Evolutionary conservation across 1,140 invertebrate genomes (phyloP).

Genomic region (Cydia amplana): DNA sequence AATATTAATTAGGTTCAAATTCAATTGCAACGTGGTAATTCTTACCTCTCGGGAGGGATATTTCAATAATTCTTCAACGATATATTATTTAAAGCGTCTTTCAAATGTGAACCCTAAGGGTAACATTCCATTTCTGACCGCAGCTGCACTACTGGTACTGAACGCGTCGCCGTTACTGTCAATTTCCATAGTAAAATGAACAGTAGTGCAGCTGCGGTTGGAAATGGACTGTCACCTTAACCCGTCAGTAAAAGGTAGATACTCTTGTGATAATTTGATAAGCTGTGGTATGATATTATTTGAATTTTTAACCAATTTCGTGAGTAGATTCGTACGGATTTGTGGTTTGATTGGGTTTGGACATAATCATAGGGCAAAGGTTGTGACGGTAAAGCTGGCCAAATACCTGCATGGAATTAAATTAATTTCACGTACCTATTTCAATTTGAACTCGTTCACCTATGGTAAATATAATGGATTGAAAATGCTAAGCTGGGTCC

Average conservation of each 20-base stretch:
- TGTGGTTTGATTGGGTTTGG: background rate
- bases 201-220: too few species aligned
- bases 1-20: too few species aligned
- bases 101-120: background rate
- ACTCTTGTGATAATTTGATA: background rate
- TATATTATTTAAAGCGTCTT: background rate
- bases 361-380: background rate
- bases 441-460: too few species aligned
- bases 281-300: background rate
- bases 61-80: background rate
- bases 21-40: background rate
- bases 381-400: background rate
- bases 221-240: too few species aligned
- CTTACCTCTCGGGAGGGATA: background rate
- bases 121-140: too few species aligned
- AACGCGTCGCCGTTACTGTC: too few species aligned
- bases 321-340: constrained; percentile 3
- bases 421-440: too few species aligned
- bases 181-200: too few species aligned
- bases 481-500: too few species aligned
- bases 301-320: background rate
- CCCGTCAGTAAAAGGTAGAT: background rate
- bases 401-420: background rate
- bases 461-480: too few species aligned
- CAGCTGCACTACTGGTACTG: too few species aligned